phyloP scores from a whole-genome alignment of 2,797 vertebrate species.

The Loris lydekkerianus region DNA sequence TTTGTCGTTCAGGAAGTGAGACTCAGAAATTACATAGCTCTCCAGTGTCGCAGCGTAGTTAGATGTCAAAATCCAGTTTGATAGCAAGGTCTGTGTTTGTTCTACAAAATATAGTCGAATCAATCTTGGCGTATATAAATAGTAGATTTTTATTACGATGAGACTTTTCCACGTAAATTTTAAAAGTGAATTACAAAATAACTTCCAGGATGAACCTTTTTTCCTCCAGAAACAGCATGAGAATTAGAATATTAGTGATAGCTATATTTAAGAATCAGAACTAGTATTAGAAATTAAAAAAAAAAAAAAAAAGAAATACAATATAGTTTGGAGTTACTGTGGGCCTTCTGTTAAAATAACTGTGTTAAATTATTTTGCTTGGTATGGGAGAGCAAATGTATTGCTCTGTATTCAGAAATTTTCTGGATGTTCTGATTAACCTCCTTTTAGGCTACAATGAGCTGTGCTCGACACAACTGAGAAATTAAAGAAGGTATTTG shows the following conservation, averaged over 20 bases:
- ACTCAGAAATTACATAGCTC: neutral
- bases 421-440: neutral
- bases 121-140: neutral
- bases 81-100: conserved; percentile 29
- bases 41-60: neutral
- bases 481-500: neutral
- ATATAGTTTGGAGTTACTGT: conserved; percentile 23
- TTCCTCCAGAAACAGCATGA: conserved; percentile 57
- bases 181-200: conserved; percentile 40
- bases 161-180: conserved; percentile 62
- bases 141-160: conserved; percentile 53
- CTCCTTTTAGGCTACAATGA: neutral
- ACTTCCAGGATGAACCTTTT: neutral
- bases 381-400: neutral
- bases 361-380: conserved; percentile 71
- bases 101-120: neutral
- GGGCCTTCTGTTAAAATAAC: conserved; percentile 40
- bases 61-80: conserved; percentile 25
- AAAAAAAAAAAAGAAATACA: neutral
- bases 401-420: conserved; percentile 21
- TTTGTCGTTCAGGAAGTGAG: neutral
- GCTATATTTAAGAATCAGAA: conserved; percentile 36
- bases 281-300: conserved; percentile 33
- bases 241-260: conserved; percentile 48
- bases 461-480: neutral